phyloP scores from a whole-genome alignment of 2,113 vertebrate species.

The Pitta sordida region DNA sequence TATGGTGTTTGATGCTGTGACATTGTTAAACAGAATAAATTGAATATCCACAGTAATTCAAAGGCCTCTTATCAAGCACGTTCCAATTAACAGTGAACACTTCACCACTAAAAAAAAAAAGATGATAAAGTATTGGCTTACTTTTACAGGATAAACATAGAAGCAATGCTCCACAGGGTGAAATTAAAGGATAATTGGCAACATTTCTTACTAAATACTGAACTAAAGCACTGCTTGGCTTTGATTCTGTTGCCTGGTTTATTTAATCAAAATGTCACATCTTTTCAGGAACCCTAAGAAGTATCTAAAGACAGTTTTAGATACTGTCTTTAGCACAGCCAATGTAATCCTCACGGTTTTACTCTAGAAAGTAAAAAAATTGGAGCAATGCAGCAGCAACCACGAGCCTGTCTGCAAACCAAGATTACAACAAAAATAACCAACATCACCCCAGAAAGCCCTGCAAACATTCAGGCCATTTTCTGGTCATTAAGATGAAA shows the following conservation, averaged over 20 bases:
- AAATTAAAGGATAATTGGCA: background rate
- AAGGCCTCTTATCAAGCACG: slow-evolving; percentile 24
- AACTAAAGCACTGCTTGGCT: background rate
- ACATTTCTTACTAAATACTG: background rate
- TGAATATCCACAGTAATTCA: background rate
- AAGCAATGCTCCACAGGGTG: background rate
- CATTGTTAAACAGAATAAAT: background rate
- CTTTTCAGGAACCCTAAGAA: background rate
- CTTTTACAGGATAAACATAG: background rate
- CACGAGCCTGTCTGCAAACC: background rate
- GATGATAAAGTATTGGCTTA: background rate
- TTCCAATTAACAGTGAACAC: slow-evolving; percentile 35
- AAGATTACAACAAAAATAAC: background rate
- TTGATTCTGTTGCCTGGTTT: background rate
- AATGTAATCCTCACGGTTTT: background rate
- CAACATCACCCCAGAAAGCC: background rate
- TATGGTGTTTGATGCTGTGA: background rate
- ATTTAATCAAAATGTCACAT: background rate
- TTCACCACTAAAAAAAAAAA: background rate
- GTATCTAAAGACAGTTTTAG: background rate
- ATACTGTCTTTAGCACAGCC: background rate
- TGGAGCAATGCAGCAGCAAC: background rate
- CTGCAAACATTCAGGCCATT: background rate
- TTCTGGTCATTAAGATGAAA: background rate
- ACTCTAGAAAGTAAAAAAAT: background rate